phyloP scores from a whole-genome alignment of 2,113 vertebrate genomes.

The Xenotilapia caudafasciata region DNA sequence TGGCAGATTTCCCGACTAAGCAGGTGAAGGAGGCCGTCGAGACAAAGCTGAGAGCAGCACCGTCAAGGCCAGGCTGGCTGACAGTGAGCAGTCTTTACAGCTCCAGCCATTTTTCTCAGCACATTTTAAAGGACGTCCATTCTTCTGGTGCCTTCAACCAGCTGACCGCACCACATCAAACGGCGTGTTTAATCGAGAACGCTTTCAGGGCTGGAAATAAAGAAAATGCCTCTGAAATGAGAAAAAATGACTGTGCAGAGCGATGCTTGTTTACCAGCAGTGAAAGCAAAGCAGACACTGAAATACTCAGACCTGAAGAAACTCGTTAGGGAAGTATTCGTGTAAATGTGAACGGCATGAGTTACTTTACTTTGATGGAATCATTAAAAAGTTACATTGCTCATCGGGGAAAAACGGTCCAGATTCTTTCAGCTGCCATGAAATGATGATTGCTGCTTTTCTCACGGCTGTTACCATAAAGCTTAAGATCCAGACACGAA shows the following conservation, averaged over 20 bases:
- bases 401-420: accelerated
- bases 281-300: background rate
- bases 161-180: background rate
- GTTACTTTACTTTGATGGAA: background rate
- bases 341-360: background rate
- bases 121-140: background rate
- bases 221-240: accelerated
- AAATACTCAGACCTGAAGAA: background rate
- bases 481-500: accelerated
- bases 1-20: background rate
- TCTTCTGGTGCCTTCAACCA: background rate
- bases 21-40: background rate
- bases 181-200: accelerated
- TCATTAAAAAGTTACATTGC: background rate
- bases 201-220: background rate
- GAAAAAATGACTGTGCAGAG: background rate
- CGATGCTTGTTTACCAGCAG: background rate
- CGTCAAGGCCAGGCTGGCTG: background rate
- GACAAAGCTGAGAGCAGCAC: background rate
- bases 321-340: background rate
- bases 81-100: background rate
- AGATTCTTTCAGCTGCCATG: background rate
- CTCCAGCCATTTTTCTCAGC: background rate
- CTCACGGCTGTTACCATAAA: background rate
- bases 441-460: background rate